Evolutionary conservation across 2,888 invertebrate species (phyloP).

Genomic region (Scelioninae gen. 1): DNA sequence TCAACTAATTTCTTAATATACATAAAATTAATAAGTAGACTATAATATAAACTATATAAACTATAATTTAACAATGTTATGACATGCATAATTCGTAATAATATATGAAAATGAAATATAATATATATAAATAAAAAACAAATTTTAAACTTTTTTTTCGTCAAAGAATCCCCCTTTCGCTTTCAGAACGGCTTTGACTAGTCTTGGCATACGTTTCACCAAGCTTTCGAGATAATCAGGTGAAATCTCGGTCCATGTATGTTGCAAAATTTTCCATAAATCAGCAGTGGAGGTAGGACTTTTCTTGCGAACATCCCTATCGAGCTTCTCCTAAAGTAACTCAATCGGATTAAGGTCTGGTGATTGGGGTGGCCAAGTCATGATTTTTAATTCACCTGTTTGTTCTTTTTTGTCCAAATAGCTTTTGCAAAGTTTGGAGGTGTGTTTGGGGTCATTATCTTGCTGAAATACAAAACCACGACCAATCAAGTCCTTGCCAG

Average conservation of each 20-base stretch:
- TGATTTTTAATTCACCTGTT: conserved; percentile 3
- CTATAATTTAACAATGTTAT: not conserved
- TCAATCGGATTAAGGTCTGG: conserved; percentile 12
- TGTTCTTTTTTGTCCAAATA: conserved; percentile 14
- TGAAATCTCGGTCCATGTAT: conserved; percentile 2
- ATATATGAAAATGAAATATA: conserved; percentile 15
- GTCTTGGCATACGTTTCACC: conserved; percentile 22
- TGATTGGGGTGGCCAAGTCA: conserved; percentile 15
- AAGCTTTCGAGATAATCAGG: conserved; percentile 17
- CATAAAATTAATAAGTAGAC: not conserved
- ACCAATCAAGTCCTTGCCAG: conserved; percentile 6
- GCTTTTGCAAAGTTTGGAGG: not conserved
- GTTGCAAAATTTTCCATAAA: conserved; percentile 20
- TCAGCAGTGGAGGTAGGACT: conserved; percentile 15
- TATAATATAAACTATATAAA: no score
- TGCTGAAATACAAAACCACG: conserved; percentile 23
- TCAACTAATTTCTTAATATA: not conserved
- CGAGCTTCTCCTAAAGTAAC: conserved; percentile 16
- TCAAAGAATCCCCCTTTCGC: conserved; percentile 21
- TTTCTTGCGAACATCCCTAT: conserved; percentile 2
- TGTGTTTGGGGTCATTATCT: conserved; percentile 17
- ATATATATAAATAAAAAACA: conserved; percentile 1
- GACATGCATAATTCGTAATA: not conserved
- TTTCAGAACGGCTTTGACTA: conserved; percentile 29
- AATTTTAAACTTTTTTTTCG: conserved; percentile 22